A percentile compares a stretch with the other conserved stretches of the same genome.
Conservation (phyloP, 2,113 vertebrate genomes). For the Percopsis transmontana region DNA sequence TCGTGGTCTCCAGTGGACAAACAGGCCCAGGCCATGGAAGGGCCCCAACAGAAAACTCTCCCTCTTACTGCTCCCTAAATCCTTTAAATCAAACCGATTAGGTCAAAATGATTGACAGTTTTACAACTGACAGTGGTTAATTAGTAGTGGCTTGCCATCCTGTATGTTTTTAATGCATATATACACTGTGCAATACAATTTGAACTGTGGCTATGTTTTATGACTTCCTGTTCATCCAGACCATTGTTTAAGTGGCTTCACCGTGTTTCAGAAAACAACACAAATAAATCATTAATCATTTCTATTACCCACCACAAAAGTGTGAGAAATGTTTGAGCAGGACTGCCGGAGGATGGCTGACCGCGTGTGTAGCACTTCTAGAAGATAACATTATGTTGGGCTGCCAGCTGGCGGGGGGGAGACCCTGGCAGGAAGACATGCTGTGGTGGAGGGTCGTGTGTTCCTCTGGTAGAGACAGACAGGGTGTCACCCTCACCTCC, state of each 20-base stretch:
- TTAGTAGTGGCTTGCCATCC: too few relatives aligned
- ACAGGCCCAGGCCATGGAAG: slow-evolving; percentile 5
- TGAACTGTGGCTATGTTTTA: slow-evolving; percentile 31
- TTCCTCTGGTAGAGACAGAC: slow-evolving; percentile 48
- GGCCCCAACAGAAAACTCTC: too few relatives aligned
- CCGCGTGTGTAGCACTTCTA: slow-evolving; percentile 35
- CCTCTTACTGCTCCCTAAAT: too few relatives aligned
- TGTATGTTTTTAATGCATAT: not conserved
- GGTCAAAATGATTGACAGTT: too few relatives aligned
- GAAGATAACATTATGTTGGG: slow-evolving; percentile 77
- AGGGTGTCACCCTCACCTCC: slow-evolving; percentile 49
- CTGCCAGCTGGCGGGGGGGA: slow-evolving; percentile 23
- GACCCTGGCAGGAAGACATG: slow-evolving; percentile 43
- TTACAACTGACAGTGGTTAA: too few relatives aligned
- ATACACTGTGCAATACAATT: slow-evolving; percentile 12
- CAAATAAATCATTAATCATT: slow-evolving; percentile 42
- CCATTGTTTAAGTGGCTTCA: slow-evolving; percentile 49
- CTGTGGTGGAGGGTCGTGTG: slow-evolving; percentile 33
- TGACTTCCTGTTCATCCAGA: slow-evolving; percentile 46
- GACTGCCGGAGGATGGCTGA: slow-evolving; percentile 42
- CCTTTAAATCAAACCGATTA: too few relatives aligned
- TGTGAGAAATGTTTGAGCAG: slow-evolving; percentile 49
- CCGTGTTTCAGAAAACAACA: slow-evolving; percentile 37
- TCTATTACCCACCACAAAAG: slow-evolving; percentile 7
- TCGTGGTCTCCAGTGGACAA: slow-evolving; percentile 16